Base-by-base conservation (phyloP, 2,797 vertebrate genomes). In the Pseudocheirus occidentalis region DNA sequence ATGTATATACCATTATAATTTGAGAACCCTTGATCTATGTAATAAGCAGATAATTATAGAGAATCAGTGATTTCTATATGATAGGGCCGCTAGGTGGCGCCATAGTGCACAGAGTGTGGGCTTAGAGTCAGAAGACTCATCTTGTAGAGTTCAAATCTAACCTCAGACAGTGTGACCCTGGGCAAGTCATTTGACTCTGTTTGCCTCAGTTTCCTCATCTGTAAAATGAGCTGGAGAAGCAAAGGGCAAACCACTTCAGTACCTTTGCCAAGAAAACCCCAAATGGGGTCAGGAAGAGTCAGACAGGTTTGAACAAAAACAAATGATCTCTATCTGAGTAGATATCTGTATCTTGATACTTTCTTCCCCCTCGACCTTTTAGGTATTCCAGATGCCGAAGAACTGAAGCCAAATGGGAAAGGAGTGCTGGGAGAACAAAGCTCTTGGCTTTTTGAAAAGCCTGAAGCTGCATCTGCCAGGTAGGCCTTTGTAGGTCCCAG, bases 371-470 rank as follows among this genome's bases (percentile, higher is more conserved):
- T 89, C 93, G 81, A 18, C 53, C 90, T 73, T 59, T 29, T 94
- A 98, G 98, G 98, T 97, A 89, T 5, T 0, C 96, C 95, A 94
- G 94, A 93, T 55, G 93, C 95, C 14, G 98, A 98, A 58, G 91
- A 91, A 24, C 28, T 96, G 28, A 97, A 95, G 53, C 97, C 98
- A 94, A 98, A 98, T 96, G 98, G 97, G 53, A 98, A 96, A 81
- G 97, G 97, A 93, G 57, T 96, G 5, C 90, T 73, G 50, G 96
- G 59, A 89, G 94, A 96, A 92, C 97, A 97, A 66, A 97, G 91
- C 96, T 95, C 93, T 18, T 59, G n/a, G 87, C 57, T 94, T 95
- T 95, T 91, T 0, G 90, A 97, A 56, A 97, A 97, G 92, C 10
- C 96, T 0, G 94, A 98, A 54, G 92, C 57, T 4, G 1, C 62